Percentiles rank a stretch among this genome's conserved stretches.
Evolutionary conservation across 2,113 vertebrate species (phyloP).

Genomic region (Dolichotis patagonum): DNA sequence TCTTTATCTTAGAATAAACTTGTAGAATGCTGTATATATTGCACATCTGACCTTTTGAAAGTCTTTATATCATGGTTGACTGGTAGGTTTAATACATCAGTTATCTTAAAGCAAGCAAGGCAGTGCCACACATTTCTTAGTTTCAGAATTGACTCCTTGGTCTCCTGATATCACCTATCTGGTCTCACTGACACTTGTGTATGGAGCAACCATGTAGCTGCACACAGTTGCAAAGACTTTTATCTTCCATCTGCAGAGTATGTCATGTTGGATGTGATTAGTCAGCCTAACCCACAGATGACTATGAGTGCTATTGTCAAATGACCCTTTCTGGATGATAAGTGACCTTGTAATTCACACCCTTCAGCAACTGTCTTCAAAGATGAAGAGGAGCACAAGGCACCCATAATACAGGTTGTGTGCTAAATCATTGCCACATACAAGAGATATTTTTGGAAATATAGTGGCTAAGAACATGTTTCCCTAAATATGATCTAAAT

Average conservation of each 20-base stretch:
- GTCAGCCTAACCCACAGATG: neutral
- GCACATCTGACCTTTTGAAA: neutral
- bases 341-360: neutral
- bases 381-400: conserved; percentile 40
- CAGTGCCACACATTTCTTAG: neutral
- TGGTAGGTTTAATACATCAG: neutral
- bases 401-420: conserved; percentile 15
- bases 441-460: conserved; percentile 53
- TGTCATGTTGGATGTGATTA: neutral
- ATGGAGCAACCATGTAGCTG: neutral
- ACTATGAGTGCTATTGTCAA: neutral
- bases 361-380: conserved; percentile 55
- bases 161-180: neutral
- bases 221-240: neutral
- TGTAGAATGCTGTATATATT: neutral
- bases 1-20: neutral
- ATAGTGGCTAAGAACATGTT: neutral
- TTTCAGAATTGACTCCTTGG: neutral
- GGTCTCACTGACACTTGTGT: neutral
- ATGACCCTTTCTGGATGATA: neutral
- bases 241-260: conserved; percentile 38
- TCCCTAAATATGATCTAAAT: neutral
- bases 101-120: neutral
- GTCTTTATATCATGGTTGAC: neutral
- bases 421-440: neutral